Evolutionary conservation across 1,140 invertebrate genomes (phyloP).

Genomic region (Halotydeus destructor): DNA sequence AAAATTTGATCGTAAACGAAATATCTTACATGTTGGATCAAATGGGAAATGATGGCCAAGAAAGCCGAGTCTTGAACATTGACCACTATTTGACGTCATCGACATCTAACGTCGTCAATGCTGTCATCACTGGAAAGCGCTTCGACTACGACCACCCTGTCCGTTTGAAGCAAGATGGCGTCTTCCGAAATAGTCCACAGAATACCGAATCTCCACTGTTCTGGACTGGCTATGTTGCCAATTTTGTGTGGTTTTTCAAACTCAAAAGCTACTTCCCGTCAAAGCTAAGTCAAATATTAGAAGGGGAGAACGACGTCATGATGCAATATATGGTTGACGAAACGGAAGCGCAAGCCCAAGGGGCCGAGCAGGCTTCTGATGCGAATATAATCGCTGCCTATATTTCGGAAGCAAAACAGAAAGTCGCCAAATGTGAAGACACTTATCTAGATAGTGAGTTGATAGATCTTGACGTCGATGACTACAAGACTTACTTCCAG

Average conservation of each 20-base stretch:
- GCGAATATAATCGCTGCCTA: not conserved
- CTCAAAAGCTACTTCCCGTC: not conserved
- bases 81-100: slow-evolving; percentile 13
- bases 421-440: not conserved
- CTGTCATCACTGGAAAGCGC: slow-evolving; percentile 54
- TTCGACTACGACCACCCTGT: slow-evolving; percentile 33
- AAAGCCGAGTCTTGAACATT: too few relatives aligned
- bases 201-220: not conserved
- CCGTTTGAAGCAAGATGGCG: slow-evolving; percentile 39
- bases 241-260: slow-evolving; percentile 27
- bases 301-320: not conserved
- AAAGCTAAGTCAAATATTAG: not conserved
- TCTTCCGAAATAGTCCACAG: slow-evolving; percentile 32
- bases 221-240: slow-evolving; percentile 44
- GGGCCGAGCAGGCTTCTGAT: slow-evolving; percentile 13
- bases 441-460: too few relatives aligned
- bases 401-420: too few relatives aligned
- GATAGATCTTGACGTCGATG: too few relatives aligned
- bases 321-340: slow-evolving; percentile 23
- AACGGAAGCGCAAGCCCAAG: slow-evolving; percentile 12
- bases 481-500: not conserved
- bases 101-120: slow-evolving; percentile 51
- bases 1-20: slow-evolving; percentile 16
- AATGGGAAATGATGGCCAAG: too few relatives aligned
- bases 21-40: not conserved